Percentiles rank a stretch among this genome's conserved stretches.
These are phyloP conservation scores for Hyalella azteca DNA, from an alignment of 2,888 invertebrate species.

Conservation along the genomic window DNA sequence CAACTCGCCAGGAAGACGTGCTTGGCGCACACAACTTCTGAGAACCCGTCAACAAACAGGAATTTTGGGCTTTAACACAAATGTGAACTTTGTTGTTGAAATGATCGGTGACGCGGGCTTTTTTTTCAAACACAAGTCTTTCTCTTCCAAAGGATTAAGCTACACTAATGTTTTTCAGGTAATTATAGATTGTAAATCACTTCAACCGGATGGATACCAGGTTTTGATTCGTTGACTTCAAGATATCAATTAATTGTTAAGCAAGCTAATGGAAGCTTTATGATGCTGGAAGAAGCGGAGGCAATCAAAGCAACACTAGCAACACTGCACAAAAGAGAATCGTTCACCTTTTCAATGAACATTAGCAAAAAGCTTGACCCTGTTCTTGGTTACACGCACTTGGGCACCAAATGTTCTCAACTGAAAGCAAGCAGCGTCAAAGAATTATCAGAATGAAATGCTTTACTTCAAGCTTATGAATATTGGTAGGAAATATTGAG, in stretches of 20 bases:
- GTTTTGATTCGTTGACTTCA: conserved; percentile 32
- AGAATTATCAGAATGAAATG: conserved; percentile 25
- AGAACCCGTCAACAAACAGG: background rate
- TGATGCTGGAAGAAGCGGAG: conserved; percentile 35
- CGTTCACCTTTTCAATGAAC: conserved; percentile 32
- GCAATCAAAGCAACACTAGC: conserved; percentile 28
- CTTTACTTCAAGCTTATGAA: background rate
- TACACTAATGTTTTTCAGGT: background rate
- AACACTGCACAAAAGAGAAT: conserved; percentile 37
- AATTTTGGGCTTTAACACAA: background rate
- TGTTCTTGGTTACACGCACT: conserved; percentile 30
- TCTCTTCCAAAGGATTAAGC: background rate
- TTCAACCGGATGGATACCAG: conserved; percentile 25
- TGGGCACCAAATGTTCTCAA: conserved; percentile 33
- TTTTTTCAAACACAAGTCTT: background rate
- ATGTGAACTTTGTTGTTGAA: background rate
- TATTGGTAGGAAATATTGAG: conserved; percentile 13
- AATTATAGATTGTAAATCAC: background rate
- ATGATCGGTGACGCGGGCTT: background rate
- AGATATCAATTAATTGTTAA: conserved; percentile 11
- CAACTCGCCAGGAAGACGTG: conserved; percentile 7
- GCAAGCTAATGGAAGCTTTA: conserved; percentile 37
- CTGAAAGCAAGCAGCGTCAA: conserved; percentile 33
- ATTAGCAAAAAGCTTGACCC: conserved; percentile 14
- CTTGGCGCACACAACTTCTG: conserved; percentile 17